Base-by-base conservation (phyloP, 2,113 vertebrate genomes). In the Geococcyx californianus region DNA sequence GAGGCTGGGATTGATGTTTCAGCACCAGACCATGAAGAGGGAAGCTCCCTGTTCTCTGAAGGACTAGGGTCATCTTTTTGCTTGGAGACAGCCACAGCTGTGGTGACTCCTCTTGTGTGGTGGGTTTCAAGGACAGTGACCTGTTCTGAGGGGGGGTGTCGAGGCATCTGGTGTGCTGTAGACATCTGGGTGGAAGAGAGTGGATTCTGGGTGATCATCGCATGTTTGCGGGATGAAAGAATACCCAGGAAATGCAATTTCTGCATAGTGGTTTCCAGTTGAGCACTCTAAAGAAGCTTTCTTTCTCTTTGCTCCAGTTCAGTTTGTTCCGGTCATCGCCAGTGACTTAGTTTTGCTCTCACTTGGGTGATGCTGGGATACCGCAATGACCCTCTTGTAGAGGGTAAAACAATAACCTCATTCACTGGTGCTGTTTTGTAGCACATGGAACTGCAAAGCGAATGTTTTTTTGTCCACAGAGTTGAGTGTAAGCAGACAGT, bases 161-260 rank as follows among this genome's bases (percentile, higher is more conserved):
- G 0, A 62, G 52, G 33, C 16, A 13, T 52, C 42, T 58, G 56
- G 13, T 0, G 1, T 9, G 1, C 70, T 20, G 62, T 7, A 36
- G 73, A 36, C 14, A 13, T 25, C 16, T 38, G 59, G 6, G 20
- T 75, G 54, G 55, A 68, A 68, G 44, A 15, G 2, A 4, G 9
- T 25, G n/a, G 25, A 16, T 47, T 58, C 26, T 70, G 38, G 13
- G 38, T 49, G 45, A 3, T 62, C 0, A 0, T 13, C 77, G 16
- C 6, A 1, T 5, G 8, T 38, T 82, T 21, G 4, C 0, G 2
- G 51, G 25, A 26, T 70, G n/a, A 54, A 64, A 25, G 59, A 44
- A 20, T 0, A 0, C 29, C 33, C 45, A 26, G n/a, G 36, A 63
- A 5, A 6, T 87, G 10, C 12, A 21, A 19, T 60, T 80, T n/a